These are phyloP conservation scores for Rhynchopsitta pachyrhyncha DNA, from an alignment of 2,113 vertebrate species.

Conservation along the genomic window DNA sequence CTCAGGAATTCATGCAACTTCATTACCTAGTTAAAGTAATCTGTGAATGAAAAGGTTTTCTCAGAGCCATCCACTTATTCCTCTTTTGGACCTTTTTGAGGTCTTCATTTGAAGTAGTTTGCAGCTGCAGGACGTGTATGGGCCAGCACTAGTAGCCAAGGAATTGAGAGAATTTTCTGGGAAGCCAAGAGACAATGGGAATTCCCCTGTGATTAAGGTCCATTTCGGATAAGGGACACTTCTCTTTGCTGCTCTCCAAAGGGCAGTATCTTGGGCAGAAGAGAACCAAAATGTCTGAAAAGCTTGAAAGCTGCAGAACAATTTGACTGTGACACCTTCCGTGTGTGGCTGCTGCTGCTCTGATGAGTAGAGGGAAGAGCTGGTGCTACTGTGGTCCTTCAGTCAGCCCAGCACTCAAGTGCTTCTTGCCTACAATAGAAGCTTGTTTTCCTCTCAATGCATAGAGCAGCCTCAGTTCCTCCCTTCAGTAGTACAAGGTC, in stretches of 20 bases:
- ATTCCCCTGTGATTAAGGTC: neutral
- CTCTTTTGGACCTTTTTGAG: neutral
- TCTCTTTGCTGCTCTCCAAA: neutral
- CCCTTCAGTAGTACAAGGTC: accelerated
- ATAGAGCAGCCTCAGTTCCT: neutral
- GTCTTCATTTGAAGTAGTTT: neutral
- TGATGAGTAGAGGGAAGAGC: neutral
- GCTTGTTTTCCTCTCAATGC: neutral
- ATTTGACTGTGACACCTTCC: neutral
- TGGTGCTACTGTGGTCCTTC: accelerated
- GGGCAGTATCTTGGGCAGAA: neutral
- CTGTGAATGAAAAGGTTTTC: neutral
- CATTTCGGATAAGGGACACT: neutral
- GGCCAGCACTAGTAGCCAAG: neutral
- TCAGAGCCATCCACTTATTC: neutral
- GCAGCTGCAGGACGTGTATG: neutral
- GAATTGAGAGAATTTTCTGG: neutral
- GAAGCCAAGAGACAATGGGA: neutral
- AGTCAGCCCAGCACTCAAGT: neutral
- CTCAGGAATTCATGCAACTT: neutral
- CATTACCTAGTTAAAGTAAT: neutral
- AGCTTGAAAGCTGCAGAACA: neutral
- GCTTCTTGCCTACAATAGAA: neutral
- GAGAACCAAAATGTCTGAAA: neutral
- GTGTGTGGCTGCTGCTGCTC: neutral